Base-by-base conservation (phyloP, 2,797 vertebrate species). In the Chaenodraco wilsoni region DNA sequence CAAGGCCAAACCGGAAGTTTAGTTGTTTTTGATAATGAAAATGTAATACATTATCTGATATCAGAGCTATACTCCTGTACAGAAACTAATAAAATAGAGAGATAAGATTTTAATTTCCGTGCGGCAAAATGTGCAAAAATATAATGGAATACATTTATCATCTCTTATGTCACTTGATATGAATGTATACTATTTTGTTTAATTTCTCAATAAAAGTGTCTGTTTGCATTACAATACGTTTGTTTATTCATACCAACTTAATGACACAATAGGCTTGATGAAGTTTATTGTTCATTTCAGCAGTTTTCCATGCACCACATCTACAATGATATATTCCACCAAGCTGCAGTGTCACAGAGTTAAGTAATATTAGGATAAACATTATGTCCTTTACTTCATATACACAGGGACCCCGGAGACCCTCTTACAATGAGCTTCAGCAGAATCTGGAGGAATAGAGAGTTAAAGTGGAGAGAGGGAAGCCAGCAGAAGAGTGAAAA, bases 251-350 rank as follows among this genome's bases (percentile, higher is more conserved):
- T 71, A 37, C 72, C 60, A 78, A 60, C 55, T 77, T 74, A 86
- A 56, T 7, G 68, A 86, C 87, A 89, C 87, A 60, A 54, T 76
- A 83, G 75, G 66, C 76, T 91, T 70, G 74, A 92, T 92, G 83
- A 90, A 61, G 68, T 90, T 91, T 93, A 91, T 91, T 93, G 83
- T 84, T 91, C 31, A 74, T 87, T 89, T 90, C 88, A 91, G 91
- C 91, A 91, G 88, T 88, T 88, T 79, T 91, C 90, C 95, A 95
- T 95, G 95, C 94, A 94, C 90, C 92, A 93, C 91, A 81, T 93
- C 76, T 90, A 94, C 89, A 92, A 89, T 87, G 81, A 90, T 89
- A 93, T 92, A 90, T 88, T 91, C 91, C 88, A 93, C 90, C 90
- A 93, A 90, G 89, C 92, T 92, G 91, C 88, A 90, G 90, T 89